Evolutionary conservation across 2,797 vertebrate species (phyloP), one percentile per base, ranked within the genome.

Genomic region (Pipistrellus nathusii): DNA sequence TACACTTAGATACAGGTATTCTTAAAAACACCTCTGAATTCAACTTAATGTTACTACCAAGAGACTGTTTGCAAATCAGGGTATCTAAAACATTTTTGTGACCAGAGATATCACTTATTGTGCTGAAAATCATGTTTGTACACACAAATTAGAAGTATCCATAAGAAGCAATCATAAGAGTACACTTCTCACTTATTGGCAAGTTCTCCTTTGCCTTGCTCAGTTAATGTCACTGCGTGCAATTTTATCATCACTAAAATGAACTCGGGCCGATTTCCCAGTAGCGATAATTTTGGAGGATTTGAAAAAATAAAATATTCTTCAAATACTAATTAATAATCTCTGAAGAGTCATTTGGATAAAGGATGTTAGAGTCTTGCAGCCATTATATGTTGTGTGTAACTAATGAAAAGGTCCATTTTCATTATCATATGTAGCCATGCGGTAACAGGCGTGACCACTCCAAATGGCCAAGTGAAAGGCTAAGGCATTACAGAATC

Each of bases 271-370:
- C 83, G 92, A 91, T 98, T 97, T 98, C 97, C 96, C 93, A 95
- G 85, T 95, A 97, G 95, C 97, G 97, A 97, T 98, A 96, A 92
- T 93, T 97, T 95, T 78, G 38, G 90, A 83, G 55, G 23, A 32
- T 92, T 95, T 84, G 76, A 97, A 84, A 97, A 97, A 98, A 98
- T 97, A 98, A 98, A 98, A 98, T 97, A 98, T 97, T 98, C 96
- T 93, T 98, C 89, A 95, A 97, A 97, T 97, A 95, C 87, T 97
- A 98, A 98, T 98, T 97, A 98, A 97, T 97, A 96, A 96, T 98
- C 97, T 98, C 96, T 85, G 96, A 97, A 98, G 96, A 97, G 94
- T 98, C 88, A 97, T 98, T 97, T 98, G 86, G 88, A 95, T 97
- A 97, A 97, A 98, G 82, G 85, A 96, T 97, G 96, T 97, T 97